Evolutionary conservation across 2,113 vertebrate species (phyloP), one percentile per base, ranked within the genome.

Genomic region (Psettodes erumei): DNA sequence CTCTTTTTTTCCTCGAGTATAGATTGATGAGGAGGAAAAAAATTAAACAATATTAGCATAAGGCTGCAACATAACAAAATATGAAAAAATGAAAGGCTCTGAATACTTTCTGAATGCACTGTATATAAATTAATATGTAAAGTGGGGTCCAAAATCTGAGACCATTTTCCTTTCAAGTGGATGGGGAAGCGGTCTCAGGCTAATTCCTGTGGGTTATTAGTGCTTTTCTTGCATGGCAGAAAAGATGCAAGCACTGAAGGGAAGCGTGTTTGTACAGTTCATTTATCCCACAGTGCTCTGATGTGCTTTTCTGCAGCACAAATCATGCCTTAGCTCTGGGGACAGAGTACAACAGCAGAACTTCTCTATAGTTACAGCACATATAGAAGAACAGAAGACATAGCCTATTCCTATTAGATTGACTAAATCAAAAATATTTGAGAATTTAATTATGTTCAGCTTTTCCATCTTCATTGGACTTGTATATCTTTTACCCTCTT

Each of bases 181-280:
- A n/a, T n/a, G n/a, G n/a, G n/a, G n/a, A n/a, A n/a, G n/a, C n/a
- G n/a, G n/a, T n/a, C n/a, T n/a, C n/a, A 38, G 51, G 55, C 69
- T 87, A 81, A 87, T 86, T 86, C 61, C 43, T 59, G n/a, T 69
- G 51, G 72, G 59, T 74, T 75, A 72, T 71, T 75, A 66, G 45
- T 55, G 32, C 48, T 53, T 81, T 78, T 62, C 25, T 45, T 58
- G 33, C 50, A 35, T 37, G 53, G 38, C 55, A 68, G 78, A 58
- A 56, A 72, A 75, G 33, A 81, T 63, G 64, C 62, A 65, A 48
- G 45, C 47, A 45, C 47, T 28, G 23, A 74, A 71, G 61, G 59
- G n/a, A 71, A 42, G 47, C 47, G 7, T 71, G 73, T 32, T 53
- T 27, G 33, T 64, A 53, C 59, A 76, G 63, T 75, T 82, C 71